Percentiles rank a stretch among this genome's conserved stretches.
Evolutionary conservation across 2,113 vertebrate species (phyloP).

Genomic region (Addax nasomaculatus): DNA sequence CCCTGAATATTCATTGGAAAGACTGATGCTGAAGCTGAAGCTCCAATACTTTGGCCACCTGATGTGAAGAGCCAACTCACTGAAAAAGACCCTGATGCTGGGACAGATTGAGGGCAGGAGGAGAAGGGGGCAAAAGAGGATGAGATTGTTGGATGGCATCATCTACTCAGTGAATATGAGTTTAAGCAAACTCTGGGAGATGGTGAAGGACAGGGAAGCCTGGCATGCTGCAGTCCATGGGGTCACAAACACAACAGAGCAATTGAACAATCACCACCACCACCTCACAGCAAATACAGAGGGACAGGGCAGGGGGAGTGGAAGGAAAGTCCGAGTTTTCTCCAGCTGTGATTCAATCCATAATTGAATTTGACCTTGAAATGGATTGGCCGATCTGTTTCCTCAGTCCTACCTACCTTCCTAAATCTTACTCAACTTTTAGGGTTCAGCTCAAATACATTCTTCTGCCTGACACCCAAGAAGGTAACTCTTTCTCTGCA

Average conservation of each 20-base stretch:
- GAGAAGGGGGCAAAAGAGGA: not conserved
- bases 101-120: not conserved
- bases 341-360: not conserved
- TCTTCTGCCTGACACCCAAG: not conserved
- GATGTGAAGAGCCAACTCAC: not conserved
- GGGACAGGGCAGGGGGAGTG: not conserved
- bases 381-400: not conserved
- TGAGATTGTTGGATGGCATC: not conserved
- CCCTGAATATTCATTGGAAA: not conserved
- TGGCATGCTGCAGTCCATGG: not conserved
- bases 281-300: not conserved
- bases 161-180: not conserved
- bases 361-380: not conserved
- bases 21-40: not conserved
- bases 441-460: not conserved
- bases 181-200: not conserved
- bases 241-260: rapidly evolving
- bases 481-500: not conserved
- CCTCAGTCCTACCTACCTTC: not conserved
- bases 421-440: not conserved
- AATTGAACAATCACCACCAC: not conserved
- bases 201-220: not conserved
- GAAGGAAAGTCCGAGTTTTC: not conserved
- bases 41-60: not conserved
- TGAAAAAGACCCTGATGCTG: not conserved